A percentile compares a stretch with the other conserved stretches of the same genome.
Evolutionary conservation across 2,888 invertebrate species (phyloP).

Genomic region (Neelides folsomi): DNA sequence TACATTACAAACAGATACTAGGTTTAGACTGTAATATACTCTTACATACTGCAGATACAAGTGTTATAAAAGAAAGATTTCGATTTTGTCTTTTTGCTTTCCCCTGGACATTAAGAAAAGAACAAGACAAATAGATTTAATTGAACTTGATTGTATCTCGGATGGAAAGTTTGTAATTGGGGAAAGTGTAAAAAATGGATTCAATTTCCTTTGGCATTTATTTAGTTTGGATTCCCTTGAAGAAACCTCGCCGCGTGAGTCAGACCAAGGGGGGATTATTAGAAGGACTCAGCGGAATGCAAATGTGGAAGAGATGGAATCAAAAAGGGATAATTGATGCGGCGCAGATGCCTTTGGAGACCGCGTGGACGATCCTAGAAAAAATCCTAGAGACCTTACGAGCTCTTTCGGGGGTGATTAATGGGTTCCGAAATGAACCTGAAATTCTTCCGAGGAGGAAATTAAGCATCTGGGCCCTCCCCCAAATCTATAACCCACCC

Average conservation of each 20-base stretch:
- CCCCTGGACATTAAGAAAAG: too few relatives aligned
- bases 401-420: conserved; percentile 23
- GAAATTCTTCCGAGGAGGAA: conserved; percentile 18
- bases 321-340: conserved; percentile 10
- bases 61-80: too few relatives aligned
- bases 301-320: conserved; percentile 4
- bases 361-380: conserved; percentile 2
- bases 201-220: too few relatives aligned
- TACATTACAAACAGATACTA: too few relatives aligned
- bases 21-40: too few relatives aligned
- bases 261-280: background rate
- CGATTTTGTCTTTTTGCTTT: too few relatives aligned
- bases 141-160: too few relatives aligned
- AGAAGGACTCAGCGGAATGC: conserved; percentile 3
- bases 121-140: too few relatives aligned
- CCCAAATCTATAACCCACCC: background rate
- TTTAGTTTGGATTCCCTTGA: too few relatives aligned
- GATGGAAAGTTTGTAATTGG: too few relatives aligned
- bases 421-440: conserved; percentile 30
- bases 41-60: too few relatives aligned
- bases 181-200: too few relatives aligned
- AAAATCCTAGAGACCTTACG: conserved; percentile 8
- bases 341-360: background rate
- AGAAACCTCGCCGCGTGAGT: conserved; percentile 1
- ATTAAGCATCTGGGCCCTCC: conserved; percentile 14